Base-by-base conservation (phyloP, 2,113 vertebrate genomes). In the Donacobius atricapilla region DNA sequence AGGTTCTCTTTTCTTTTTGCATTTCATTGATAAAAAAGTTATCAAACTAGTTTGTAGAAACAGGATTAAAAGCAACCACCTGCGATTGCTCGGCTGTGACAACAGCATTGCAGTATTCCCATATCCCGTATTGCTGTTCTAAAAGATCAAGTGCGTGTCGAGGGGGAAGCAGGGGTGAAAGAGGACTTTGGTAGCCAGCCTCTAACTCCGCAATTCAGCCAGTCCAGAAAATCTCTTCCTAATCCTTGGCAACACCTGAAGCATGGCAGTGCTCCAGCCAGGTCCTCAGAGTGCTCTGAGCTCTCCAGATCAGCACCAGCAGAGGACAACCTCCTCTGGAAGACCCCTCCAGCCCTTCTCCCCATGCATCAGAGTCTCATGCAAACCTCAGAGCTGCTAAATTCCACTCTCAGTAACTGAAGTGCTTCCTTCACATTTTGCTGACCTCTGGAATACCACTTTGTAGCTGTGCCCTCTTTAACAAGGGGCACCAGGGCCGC, bases 101-200 rank as follows among this genome's bases (percentile, higher is more conserved):
- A 72, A 91, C 64, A 97, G 91, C 78, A 94, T 94, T 94, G 56
- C 61, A 96, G 91, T 78, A 94, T 97, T 96, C 54, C 96, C 76
- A 97, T 94, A 93, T 82, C 96, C 56, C 96, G 73, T 98, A 98
- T 98, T 98, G 98, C 98, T 98, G 96, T 97, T 96, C 95, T 25
- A 95, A 95, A 97, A 96, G 92, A 90, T 81, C 68, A 98, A 97
- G 98, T 98, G 97, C 75, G 18, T 76, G 63, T 83, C 10, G 3
- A 96, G 53, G 83, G 68, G 92, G 96, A 73, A 95, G 94, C 27
- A 90, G 75, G 96, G 94, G 85, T 61, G 76, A 92, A 95, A 96
- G 92, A 97, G 87, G 91, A 97, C 97, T 98, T 98, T 98, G 97
- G 98, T 97, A 96, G 95, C 95, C 97, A 98, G 97, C 95, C 97